Evolutionary conservation across 2,797 vertebrate species (phyloP), one percentile per base, ranked within the genome.

Genomic region (Natrix natrix): DNA sequence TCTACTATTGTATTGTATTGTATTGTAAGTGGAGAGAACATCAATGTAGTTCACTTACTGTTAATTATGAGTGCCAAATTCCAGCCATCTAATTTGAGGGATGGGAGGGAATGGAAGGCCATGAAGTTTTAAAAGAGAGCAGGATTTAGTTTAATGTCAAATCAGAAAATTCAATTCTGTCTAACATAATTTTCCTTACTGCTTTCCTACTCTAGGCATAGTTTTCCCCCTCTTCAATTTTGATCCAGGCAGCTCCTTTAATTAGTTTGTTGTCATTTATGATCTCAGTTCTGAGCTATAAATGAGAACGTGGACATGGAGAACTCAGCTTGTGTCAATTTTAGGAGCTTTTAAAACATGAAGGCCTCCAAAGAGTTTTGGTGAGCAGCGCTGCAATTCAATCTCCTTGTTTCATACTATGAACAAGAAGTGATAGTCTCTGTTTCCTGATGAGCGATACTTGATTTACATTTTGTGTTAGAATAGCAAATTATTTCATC

Each of bases 71-170:
- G 57, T 63, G 83, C 61, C 90, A 94, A 93, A 63, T 10, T 92
- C 86, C 90, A 90, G 28, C 78, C 32, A 5, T 88, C 10, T 91
- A 92, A 74, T 95, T 95, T 94, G 90, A 91, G 52, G 48, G 63
- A 4, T 26, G 26, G n/a, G n/a, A 13, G n/a, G 28, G 16, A 20
- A 74, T 74, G 32, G 32, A 32, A 87, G 89, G 43, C 78, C 59
- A 16, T 95, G 56, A n/a, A 89, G 14, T 66, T 93, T 55, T 83
- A 96, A 93, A 87, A 94, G 92, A 96, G 83, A 93, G 92, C 86
- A 94, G 57, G 91, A 92, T 95, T 94, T 95, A 87, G 90, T 87
- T 74, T 95, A 22, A 63, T 93, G 92, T 91, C 93, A 94, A 90
- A 93, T 4, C 78, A 59, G 0, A 1, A 90, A 90, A 95, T 94